These are phyloP conservation scores for Myotis pilosus DNA, from an alignment of 2,797 vertebrate species.

Conservation along the genomic window DNA sequence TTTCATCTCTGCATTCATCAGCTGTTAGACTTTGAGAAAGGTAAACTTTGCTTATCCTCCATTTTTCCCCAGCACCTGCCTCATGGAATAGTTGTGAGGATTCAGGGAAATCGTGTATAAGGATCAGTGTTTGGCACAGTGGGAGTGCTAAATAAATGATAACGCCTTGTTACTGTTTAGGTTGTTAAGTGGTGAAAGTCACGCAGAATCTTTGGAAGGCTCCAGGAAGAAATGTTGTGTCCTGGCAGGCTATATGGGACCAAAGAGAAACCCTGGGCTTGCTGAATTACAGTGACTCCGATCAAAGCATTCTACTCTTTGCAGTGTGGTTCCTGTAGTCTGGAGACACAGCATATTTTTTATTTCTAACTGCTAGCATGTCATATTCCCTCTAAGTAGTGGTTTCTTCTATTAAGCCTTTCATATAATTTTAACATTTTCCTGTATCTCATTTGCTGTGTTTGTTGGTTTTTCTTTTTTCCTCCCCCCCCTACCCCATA, in stretches of 20 bases:
- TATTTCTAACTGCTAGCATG: neutral
- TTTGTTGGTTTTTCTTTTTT: neutral
- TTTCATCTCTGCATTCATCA: neutral
- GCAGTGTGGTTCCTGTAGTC: neutral
- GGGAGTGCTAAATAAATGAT: neutral
- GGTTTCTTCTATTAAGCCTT: neutral
- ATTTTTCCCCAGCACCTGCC: neutral
- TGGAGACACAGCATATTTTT: neutral
- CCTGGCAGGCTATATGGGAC: neutral
- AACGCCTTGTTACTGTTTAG: neutral
- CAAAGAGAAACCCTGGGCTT: neutral
- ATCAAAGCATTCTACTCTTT: neutral
- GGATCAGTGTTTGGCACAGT: neutral
- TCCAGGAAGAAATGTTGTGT: neutral
- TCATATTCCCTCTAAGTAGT: neutral
- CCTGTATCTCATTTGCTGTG: slow-evolving; percentile 28
- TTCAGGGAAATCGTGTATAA: neutral
- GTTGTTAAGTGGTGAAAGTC: neutral
- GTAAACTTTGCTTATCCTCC: neutral
- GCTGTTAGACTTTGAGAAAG: neutral
- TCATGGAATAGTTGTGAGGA: neutral
- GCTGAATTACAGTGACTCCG: neutral
- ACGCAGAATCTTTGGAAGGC: neutral
- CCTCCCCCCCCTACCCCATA: neutral
- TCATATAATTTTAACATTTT: slow-evolving; percentile 30